A percentile compares a stretch with the other conserved stretches of the same genome.
Evolutionary conservation across 2,113 vertebrate species (phyloP).

Genomic region (Sardina pilchardus): DNA sequence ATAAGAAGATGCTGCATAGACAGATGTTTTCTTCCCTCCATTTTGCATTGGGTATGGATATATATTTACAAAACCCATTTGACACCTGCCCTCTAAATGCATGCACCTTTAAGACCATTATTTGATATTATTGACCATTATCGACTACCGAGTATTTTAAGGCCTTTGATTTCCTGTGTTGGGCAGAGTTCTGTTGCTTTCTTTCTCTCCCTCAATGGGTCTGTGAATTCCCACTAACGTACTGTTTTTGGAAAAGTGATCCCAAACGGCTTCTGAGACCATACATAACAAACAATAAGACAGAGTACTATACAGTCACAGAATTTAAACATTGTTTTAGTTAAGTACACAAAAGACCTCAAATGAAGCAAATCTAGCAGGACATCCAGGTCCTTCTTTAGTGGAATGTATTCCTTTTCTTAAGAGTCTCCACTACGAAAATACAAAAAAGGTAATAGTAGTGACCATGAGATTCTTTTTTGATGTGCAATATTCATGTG

Average conservation of each 20-base stretch:
- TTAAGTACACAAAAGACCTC: constrained; percentile 59
- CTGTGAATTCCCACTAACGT: too few species aligned
- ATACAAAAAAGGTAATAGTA: not conserved
- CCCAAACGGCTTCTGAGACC: not conserved
- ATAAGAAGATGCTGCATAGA: not conserved
- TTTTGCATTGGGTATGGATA: not conserved
- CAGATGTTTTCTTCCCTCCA: not conserved
- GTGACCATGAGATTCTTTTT: not conserved
- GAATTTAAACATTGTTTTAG: constrained; percentile 46
- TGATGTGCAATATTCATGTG: not conserved
- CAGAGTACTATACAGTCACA: not conserved
- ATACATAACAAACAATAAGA: not conserved
- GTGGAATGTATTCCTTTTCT: constrained; percentile 9
- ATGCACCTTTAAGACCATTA: too few species aligned
- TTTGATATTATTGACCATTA: too few species aligned
- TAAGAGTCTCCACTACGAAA: not conserved
- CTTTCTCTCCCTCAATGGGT: not conserved
- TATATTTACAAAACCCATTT: too few species aligned
- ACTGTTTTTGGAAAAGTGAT: not conserved
- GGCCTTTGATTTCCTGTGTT: not conserved
- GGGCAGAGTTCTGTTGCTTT: not conserved
- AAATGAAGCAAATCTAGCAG: not conserved
- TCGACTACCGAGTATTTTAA: not conserved
- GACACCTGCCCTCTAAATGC: too few species aligned
- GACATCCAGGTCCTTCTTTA: not conserved